Base-by-base conservation (phyloP, 2,113 vertebrate genomes). In the Todiramphus chloris region DNA sequence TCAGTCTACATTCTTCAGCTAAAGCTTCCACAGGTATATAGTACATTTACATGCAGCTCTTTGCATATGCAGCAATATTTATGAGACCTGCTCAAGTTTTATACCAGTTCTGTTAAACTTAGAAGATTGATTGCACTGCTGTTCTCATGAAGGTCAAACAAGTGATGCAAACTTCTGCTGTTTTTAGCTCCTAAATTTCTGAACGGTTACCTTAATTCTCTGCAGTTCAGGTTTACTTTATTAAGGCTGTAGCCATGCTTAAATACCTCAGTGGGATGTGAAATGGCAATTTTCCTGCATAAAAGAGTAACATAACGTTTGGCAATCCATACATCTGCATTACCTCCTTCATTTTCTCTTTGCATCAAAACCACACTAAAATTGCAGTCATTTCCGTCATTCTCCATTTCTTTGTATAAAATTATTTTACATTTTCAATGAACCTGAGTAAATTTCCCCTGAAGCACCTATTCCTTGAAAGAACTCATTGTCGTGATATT, bases 31-130 rank as follows among this genome's bases (percentile, higher is more conserved):
- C 83, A 92, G 56, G 50, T 90, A 93, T 87, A 74, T 72, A 86
- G 83, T 35, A n/a, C 90, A 89, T 93, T 77, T 95, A 88, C 83
- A 67, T 86, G 64, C 43, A 84, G 83, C 35, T 88, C 37, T 75
- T 92, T 95, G 76, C 88, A 90, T 84, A 82, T 46, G 69, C 48
- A 95, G 69, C 70, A 92, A 66, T 93, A 96, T 91, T 93, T 95
- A 96, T 81, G 46, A 63, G 64, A 78, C 41, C 73, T 93, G 48
- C 23, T 95, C 53, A 90, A 87, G 41, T 88, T 93, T 96, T 92
- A 90, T 90, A 72, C 16, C 50, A 60, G 25, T 82, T 92, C 69
- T 91, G 69, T 79, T 95, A 88, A 90, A 91, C 59, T 69, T 55
- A 37, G 30, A 83, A 96, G 90, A 94, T 35, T 90, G 66, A 96